Base-by-base conservation (phyloP, 2,888 invertebrate species). In the Ophion slaviceki region DNA sequence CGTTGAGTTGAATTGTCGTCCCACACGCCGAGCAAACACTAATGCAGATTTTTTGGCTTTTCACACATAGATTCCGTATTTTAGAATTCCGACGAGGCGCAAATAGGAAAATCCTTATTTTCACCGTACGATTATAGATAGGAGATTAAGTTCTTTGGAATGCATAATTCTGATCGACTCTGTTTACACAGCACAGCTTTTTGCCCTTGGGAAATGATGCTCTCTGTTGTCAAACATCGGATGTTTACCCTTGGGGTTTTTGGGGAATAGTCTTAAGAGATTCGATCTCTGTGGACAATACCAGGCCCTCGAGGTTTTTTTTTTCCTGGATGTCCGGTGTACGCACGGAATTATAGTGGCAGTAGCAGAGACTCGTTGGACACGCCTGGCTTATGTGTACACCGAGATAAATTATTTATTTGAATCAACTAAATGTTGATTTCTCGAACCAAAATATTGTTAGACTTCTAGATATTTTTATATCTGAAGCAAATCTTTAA, bases 1-100 rank as follows among this genome's bases (percentile, higher is more conserved):
- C 47, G 17, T 40, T 17, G 8, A 17, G 20, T 66, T 14, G 57
- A 40, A 76, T 80, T 76, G 32, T 57, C 17, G 20, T 45, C 75
- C 40, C 40, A 57, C 53, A 28, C 62, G 68, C 70, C 14, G 20
- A 36, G 57, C 20, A 20, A 57, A 7, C 11, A n/a, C 20, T 24
- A 57, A 76, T 59, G 24, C 40, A 36, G 14, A 36, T 32, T 57
- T 53, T 67, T 67, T 5, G 17, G 6, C 28, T 17, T 24, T 20
- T 11, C 45, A 57, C 17, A 28, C 7, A 20, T n/a, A 67, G 3
- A 53, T 14, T 53, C 17, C 0, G 4, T 17, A 53, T 53, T 53
- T 53, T 5, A 61, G 8, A 24, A 11, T 11, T 62, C 14, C 11
- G 11, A 28, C 2, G 5, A 62, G 20, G 24, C 10, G 2, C 7